Evolutionary conservation across 1,140 invertebrate genomes (phyloP).

Genomic region (Atta cephalotes): DNA sequence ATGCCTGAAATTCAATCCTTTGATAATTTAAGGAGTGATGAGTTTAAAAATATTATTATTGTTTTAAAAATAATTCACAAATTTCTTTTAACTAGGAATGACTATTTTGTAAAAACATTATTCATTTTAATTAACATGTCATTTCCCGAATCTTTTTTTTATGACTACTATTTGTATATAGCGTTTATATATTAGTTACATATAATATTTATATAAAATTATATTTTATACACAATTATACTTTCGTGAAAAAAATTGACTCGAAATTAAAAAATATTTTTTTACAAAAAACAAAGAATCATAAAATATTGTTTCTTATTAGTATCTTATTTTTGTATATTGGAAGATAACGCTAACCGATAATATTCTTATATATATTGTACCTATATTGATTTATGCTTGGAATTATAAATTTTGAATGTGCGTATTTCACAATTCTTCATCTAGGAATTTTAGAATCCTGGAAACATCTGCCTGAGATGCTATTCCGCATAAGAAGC

Average conservation of each 20-base stretch:
- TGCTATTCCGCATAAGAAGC: constrained; percentile 7
- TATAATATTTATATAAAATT: background rate
- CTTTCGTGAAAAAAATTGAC: background rate
- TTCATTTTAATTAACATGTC: no score
- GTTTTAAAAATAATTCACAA: background rate
- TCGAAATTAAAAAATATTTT: background rate
- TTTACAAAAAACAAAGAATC: background rate
- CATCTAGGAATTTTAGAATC: constrained; percentile 23
- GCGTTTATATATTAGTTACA: no score
- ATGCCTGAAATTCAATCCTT: constrained; percentile 15
- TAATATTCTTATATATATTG: background rate
- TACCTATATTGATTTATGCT: background rate
- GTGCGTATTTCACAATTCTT: constrained; percentile 4
- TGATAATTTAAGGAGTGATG: background rate
- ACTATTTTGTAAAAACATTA: background rate
- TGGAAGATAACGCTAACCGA: background rate
- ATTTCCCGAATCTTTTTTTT: background rate
- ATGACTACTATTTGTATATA: background rate
- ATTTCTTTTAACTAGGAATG: no score
- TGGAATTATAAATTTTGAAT: background rate
- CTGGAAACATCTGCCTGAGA: constrained; percentile 5
- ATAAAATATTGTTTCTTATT: background rate
- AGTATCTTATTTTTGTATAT: background rate
- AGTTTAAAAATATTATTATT: background rate
- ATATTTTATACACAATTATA: background rate